These are phyloP conservation scores for Morpho achilles DNA, from an alignment of 2,888 invertebrate species.

Conservation along the genomic window DNA sequence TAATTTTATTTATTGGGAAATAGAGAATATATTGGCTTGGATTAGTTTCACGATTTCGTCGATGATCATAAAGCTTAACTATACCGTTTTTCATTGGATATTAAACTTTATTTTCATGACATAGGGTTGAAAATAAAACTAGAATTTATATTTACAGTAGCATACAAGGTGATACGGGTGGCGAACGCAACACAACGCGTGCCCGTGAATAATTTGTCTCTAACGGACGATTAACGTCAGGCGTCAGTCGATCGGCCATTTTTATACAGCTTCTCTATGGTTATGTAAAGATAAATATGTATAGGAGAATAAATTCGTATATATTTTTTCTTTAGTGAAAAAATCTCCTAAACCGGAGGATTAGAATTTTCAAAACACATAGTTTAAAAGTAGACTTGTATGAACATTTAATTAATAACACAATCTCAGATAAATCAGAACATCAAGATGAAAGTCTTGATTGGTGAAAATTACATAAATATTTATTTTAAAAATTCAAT, in stretches of 20 bases:
- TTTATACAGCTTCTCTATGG: constrained; percentile 38
- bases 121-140: constrained; percentile 32
- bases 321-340: too few species aligned
- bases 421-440: too few species aligned
- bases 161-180: constrained; percentile 55
- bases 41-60: constrained; percentile 62
- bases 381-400: too few species aligned
- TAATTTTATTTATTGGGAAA: constrained; percentile 72
- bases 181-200: constrained; percentile 67
- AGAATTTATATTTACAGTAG: constrained; percentile 30
- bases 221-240: constrained; percentile 74
- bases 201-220: constrained; percentile 75
- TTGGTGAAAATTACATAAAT: too few species aligned
- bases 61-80: constrained; percentile 31
- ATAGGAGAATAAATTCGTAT: too few species aligned
- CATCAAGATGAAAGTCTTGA: too few species aligned
- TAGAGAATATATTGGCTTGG: constrained; percentile 75
- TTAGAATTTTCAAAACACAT: too few species aligned
- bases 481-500: too few species aligned
- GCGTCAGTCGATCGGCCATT: constrained; percentile 52
- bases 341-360: too few species aligned
- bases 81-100: constrained; percentile 14
- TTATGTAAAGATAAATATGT: too few species aligned
- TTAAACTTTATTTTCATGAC: constrained; percentile 1
- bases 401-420: too few species aligned